Conservation (phyloP, 53 echinoderm and acorn worm species). For the Patiria pectinifera region DNA sequence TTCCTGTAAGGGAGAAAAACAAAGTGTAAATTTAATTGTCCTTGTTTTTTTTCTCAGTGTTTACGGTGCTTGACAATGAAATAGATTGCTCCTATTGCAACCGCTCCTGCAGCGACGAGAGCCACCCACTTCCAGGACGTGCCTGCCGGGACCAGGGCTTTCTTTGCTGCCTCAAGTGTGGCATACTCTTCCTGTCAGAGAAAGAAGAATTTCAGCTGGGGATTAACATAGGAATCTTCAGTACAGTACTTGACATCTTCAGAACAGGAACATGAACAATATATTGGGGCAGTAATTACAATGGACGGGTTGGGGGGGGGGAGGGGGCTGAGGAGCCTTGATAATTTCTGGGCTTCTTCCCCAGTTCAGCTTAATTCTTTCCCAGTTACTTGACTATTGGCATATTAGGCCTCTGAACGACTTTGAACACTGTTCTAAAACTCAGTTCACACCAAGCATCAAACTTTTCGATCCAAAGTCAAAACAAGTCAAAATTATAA, state of each 20-base stretch:
- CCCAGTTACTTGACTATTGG: too few species aligned
- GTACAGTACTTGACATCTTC: neutral
- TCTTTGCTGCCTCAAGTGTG: conserved; percentile 25
- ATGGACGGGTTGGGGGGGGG: too few species aligned
- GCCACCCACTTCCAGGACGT: conserved; percentile 57
- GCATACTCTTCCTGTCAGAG: conserved; percentile 56
- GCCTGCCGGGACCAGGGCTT: conserved; percentile 40
- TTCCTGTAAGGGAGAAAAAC: neutral
- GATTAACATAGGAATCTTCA: neutral
- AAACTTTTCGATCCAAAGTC: too few species aligned
- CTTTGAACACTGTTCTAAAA: too few species aligned
- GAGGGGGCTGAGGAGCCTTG: too few species aligned
- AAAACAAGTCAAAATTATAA: too few species aligned
- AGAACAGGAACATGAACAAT: too few species aligned
- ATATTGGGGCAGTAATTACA: too few species aligned
- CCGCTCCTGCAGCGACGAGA: conserved; percentile 43
- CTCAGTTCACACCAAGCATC: too few species aligned
- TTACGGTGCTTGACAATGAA: conserved; percentile 48
- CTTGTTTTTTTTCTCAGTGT: conserved; percentile 17
- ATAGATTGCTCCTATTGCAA: conserved; percentile 51
- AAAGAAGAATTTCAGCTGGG: neutral
- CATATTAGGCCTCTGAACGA: too few species aligned
- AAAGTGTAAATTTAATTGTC: neutral
- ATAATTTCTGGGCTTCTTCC: too few species aligned
- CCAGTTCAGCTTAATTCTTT: too few species aligned